Percentiles rank a stretch among this genome's conserved stretches.
Conservation (phyloP, 2,797 vertebrate species). For the Vespertilio murinus region DNA sequence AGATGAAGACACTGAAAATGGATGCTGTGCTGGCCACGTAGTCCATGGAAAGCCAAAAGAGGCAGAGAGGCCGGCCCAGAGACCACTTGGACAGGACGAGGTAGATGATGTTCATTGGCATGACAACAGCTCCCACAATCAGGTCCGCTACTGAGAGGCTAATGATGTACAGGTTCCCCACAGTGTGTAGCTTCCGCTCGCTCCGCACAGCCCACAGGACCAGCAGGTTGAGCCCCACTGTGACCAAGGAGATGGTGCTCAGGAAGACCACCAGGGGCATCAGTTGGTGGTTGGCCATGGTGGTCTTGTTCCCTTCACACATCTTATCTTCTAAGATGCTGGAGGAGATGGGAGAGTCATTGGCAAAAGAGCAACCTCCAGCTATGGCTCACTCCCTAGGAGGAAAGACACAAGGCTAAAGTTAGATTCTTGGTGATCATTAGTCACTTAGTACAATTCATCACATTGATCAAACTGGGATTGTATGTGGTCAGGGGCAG, state of each 20-base stretch:
- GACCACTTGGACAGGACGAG: conserved; percentile 88
- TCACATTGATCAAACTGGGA: neutral
- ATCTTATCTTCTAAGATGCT: conserved; percentile 68
- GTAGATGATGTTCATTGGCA: conserved; percentile 95
- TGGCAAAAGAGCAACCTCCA: neutral
- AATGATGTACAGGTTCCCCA: conserved; percentile 96
- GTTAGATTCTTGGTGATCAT: conserved; percentile 25
- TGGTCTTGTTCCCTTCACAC: conserved; percentile 75
- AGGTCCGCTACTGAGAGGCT: conserved; percentile 96
- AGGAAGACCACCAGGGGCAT: conserved; percentile 88
- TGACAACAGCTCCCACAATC: conserved; percentile 93
- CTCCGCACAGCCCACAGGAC: conserved; percentile 92
- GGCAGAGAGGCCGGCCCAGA: conserved; percentile 89
- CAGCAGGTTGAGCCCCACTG: conserved; percentile 93
- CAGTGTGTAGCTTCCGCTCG: conserved; percentile 95
- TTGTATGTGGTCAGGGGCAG: neutral
- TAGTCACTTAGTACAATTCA: neutral
- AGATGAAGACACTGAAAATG: conserved; percentile 94
- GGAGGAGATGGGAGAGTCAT: conserved; percentile 50
- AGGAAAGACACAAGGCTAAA: conserved; percentile 53
- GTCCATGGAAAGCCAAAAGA: conserved; percentile 98
- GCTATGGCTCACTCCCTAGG: conserved; percentile 27
- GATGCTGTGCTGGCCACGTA: conserved; percentile 97
- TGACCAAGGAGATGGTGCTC: conserved; percentile 90
- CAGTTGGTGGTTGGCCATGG: conserved; percentile 78